Evolutionary conservation across 2,113 vertebrate genomes (phyloP).

Genomic region (Tringa solitaria): DNA sequence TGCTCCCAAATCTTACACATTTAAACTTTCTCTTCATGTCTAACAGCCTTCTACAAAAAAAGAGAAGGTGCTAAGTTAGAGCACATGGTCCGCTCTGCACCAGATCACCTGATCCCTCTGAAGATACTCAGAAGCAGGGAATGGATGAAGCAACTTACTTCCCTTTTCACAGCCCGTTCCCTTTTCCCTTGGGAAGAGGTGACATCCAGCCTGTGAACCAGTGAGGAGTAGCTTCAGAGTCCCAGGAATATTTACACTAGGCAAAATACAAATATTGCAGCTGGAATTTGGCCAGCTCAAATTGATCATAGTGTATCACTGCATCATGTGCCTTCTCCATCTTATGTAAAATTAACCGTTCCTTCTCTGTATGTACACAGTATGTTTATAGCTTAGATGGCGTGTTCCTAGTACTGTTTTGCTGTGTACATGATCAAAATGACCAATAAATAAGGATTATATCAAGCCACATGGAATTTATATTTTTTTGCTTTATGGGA

Average conservation of each 20-base stretch:
- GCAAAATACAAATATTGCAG: not conserved
- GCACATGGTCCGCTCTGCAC: not conserved
- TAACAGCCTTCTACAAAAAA: not conserved
- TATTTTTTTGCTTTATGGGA: not conserved
- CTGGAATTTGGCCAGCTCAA: not conserved
- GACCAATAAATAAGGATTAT: conserved; percentile 9
- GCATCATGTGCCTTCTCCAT: not conserved
- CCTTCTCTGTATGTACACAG: not conserved
- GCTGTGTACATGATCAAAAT: not conserved
- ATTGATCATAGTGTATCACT: not conserved
- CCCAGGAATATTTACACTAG: not conserved
- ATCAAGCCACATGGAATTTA: not conserved
- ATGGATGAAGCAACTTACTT: not conserved
- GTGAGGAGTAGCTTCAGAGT: not conserved
- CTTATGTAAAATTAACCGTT: not conserved
- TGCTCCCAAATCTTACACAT: not conserved
- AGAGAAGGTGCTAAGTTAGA: not conserved
- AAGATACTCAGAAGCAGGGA: not conserved
- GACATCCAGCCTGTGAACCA: not conserved
- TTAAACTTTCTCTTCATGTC: not conserved
- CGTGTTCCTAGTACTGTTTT: not conserved
- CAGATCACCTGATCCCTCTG: not conserved
- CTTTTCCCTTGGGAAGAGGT: not conserved
- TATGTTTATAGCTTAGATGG: not conserved
- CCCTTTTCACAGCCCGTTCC: not conserved